phyloP scores from a whole-genome alignment of 2,797 vertebrate genomes.

The Bothrops alternatus region DNA sequence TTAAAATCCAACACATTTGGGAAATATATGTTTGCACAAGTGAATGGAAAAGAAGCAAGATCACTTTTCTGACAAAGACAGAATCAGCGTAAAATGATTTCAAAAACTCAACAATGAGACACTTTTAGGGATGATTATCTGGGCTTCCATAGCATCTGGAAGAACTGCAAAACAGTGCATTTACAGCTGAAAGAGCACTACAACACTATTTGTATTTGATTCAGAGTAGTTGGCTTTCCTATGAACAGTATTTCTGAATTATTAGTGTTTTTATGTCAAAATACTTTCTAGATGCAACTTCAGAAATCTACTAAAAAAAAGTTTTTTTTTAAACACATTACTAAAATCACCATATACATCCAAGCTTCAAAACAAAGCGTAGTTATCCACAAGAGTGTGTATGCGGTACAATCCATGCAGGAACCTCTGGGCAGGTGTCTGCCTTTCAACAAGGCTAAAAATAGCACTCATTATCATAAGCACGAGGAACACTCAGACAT shows the following conservation, averaged over 20 bases:
- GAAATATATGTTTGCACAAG: not conserved
- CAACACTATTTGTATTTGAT: not conserved
- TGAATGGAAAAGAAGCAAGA: not conserved
- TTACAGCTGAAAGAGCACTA: not conserved
- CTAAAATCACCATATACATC: not conserved
- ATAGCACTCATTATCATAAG: conserved; percentile 36
- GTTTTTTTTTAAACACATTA: not conserved
- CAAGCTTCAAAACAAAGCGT: not conserved
- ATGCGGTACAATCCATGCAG: conserved; percentile 1
- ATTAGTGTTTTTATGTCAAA: not conserved
- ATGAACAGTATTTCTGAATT: not conserved
- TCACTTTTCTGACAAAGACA: not conserved
- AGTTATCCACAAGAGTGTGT: not conserved
- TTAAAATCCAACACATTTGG: not conserved
- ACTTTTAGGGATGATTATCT: not conserved
- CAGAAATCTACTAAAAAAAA: not conserved
- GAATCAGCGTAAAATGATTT: not conserved
- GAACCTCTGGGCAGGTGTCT: conserved; percentile 30
- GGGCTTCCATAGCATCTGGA: not conserved
- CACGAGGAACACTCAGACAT: conserved; percentile 9
- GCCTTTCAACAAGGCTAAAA: conserved; percentile 38
- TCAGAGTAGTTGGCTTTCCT: not conserved
- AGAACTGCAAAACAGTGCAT: not conserved
- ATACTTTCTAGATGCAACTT: not conserved
- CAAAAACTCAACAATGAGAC: not conserved